A percentile compares a stretch with the other conserved stretches of the same genome.
Evolutionary conservation across 2,113 vertebrate species (phyloP).

Genomic region (Theristicus caerulescens): DNA sequence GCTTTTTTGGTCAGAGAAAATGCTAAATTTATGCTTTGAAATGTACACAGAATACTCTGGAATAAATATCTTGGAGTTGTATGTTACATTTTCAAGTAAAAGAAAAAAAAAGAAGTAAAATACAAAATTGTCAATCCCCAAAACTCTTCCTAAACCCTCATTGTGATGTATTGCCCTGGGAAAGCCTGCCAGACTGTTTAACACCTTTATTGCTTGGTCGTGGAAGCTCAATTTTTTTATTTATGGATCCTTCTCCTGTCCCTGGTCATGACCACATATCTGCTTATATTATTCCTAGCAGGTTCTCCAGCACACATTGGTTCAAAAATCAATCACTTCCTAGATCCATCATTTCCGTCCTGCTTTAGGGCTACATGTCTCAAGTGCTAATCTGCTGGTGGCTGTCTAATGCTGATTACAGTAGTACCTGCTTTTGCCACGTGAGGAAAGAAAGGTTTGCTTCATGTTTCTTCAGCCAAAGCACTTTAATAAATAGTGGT

Average conservation of each 20-base stretch:
- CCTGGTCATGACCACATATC: not conserved
- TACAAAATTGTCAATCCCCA: not conserved
- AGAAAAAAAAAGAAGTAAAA: not conserved
- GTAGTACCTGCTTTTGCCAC: not conserved
- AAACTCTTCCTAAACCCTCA: not conserved
- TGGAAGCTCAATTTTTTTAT: conserved; percentile 39
- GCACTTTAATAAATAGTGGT: not conserved
- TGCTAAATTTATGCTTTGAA: not conserved
- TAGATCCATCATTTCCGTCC: conserved; percentile 11
- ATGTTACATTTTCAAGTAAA: not conserved
- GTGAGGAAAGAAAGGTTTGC: not conserved
- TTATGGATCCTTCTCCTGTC: conserved; percentile 10
- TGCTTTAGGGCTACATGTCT: not conserved
- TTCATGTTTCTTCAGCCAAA: not conserved
- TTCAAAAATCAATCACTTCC: conserved; percentile 45
- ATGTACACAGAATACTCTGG: not conserved
- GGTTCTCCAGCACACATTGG: not conserved
- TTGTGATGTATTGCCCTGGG: not conserved
- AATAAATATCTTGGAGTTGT: not conserved
- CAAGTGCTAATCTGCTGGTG: not conserved
- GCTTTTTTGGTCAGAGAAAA: not conserved
- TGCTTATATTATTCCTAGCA: conserved; percentile 30
- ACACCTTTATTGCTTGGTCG: conserved; percentile 16
- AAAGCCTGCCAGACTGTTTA: conserved; percentile 24
- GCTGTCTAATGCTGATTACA: not conserved